These are phyloP conservation scores for Vulpes vulpes DNA, from an alignment of 2,113 vertebrate genomes.

Conservation along the genomic window DNA sequence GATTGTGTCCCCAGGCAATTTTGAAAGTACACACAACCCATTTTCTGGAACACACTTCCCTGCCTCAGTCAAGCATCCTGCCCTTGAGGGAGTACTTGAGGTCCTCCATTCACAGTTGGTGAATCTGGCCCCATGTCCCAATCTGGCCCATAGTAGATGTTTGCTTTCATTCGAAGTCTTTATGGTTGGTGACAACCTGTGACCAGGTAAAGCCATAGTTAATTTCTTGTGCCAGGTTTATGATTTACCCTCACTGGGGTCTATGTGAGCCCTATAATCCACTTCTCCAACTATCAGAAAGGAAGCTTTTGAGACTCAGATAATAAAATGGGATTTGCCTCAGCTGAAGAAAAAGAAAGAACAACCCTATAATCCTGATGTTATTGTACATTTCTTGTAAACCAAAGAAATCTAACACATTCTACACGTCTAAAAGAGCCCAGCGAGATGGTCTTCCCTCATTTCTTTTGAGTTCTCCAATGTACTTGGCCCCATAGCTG, in stretches of 20 bases:
- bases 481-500: not conserved
- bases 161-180: not conserved
- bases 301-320: not conserved
- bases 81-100: not conserved
- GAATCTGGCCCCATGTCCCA: not conserved
- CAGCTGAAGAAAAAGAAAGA: not conserved
- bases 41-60: not conserved
- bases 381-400: not conserved
- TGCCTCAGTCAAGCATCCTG: not conserved
- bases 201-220: not conserved
- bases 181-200: not conserved
- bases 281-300: not conserved
- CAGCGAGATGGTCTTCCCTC: not conserved
- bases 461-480: not conserved
- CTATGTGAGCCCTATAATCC: not conserved
- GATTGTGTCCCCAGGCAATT: not conserved
- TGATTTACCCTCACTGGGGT: not conserved
- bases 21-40: not conserved
- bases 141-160: not conserved
- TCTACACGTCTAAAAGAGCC: not conserved
- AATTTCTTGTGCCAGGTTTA: not conserved
- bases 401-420: not conserved
- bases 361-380: not conserved
- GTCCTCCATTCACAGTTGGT: not conserved
- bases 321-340: constrained; percentile 10